Evolutionary conservation across 2,888 invertebrate genomes (phyloP), one percentile per base, ranked within the genome.

Genomic region (Spilosoma lubricipeda): DNA sequence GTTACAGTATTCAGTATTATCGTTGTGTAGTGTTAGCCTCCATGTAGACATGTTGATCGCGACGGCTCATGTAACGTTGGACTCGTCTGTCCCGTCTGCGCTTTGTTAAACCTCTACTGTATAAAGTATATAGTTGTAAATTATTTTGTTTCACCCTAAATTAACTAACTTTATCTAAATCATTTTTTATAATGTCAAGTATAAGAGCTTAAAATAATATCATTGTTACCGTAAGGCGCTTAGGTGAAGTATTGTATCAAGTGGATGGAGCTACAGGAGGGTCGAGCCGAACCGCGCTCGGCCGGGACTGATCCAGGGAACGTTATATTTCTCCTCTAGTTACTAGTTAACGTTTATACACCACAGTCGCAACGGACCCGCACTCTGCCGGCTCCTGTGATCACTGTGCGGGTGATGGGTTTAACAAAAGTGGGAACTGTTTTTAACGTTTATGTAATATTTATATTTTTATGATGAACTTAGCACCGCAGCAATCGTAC

Each of bases 131-230:
- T 72, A 63, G 63, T 63, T 63, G 73, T 79, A 77, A 76, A 78
- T 80, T 79, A 78, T 77, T 82, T 71, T 77, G 52, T 71, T 74
- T 68, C 23, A 63, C 70, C 18, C 63, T 72, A 67, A 71, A 71
- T 67, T 3, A 63, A 67, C 67, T 67, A 73, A 70, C 27, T 74
- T 67, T 71, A 69, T 59, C 36, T 65, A 74, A 36, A 65, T 70
- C 68, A 69, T 76, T 71, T 69, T 63, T 71, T 77, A 69, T 48
- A 70, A 78, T 83, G 79, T 83, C 78, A 80, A 82, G 79, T 80
- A 20, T 82, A 82, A 82, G 83, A 83, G 83, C 84, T 83, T 83
- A 83, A 76, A 77, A 76, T 78, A 79, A 83, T 83, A 83, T 83
- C 82, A 83, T 71, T 83, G 76, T 82, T 77, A 71, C 70, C 67